These are phyloP conservation scores for Oreonectes daqikongensis DNA, from an alignment of 2,797 vertebrate genomes.

Conservation along the genomic window DNA sequence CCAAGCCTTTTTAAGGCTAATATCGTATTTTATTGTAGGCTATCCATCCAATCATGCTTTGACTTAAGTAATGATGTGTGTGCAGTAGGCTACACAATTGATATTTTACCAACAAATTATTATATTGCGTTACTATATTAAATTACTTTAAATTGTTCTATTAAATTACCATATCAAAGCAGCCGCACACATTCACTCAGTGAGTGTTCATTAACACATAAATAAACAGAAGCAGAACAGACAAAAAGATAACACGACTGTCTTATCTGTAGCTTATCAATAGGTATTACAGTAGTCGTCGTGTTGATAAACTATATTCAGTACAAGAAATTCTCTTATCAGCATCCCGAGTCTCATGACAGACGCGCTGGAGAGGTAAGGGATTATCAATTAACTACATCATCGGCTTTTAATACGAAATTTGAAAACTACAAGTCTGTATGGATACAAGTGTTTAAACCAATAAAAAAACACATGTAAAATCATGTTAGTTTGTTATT, in stretches of 20 bases:
- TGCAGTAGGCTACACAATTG: no score
- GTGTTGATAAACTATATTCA: neutral
- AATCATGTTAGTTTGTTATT: neutral
- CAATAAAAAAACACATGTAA: neutral
- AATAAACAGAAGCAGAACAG: constrained; percentile 12
- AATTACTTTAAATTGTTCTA: neutral
- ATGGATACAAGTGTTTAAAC: neutral
- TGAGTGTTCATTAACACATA: neutral
- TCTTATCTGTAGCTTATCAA: constrained; percentile 32
- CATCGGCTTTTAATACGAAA: neutral
- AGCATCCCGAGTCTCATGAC: neutral
- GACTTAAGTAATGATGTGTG: no score
- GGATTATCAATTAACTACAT: constrained; percentile 47
- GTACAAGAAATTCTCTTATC: neutral
- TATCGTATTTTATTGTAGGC: no score
- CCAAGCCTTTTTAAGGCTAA: no score
- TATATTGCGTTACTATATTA: neutral
- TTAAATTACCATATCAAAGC: neutral
- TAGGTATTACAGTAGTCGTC: constrained; percentile 15
- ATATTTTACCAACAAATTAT: neutral
- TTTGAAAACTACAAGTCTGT: neutral
- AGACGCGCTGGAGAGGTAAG: constrained; percentile 25
- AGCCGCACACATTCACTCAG: neutral
- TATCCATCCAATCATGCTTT: no score
- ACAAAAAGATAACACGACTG: constrained; percentile 1